These are phyloP conservation scores for Progne subis DNA, from an alignment of 2,113 vertebrate genomes.

Conservation along the genomic window DNA sequence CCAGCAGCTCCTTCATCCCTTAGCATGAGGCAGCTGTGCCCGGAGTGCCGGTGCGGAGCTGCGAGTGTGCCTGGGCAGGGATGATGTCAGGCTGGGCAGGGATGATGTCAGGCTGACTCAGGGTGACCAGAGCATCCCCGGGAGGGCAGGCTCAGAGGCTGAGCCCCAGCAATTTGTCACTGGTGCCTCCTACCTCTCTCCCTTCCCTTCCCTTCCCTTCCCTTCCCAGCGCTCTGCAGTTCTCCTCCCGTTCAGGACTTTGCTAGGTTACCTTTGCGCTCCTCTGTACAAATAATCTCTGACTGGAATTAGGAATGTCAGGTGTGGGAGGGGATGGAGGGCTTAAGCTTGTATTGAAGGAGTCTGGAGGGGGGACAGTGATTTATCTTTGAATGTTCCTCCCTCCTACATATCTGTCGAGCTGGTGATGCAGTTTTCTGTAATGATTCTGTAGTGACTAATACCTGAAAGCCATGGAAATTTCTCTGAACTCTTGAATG, in stretches of 20 bases:
- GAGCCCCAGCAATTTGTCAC: neutral
- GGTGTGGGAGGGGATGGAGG: neutral
- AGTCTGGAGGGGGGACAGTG: neutral
- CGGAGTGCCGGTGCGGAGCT: accelerated
- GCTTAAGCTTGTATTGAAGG: neutral
- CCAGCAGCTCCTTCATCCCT: neutral
- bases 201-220: neutral
- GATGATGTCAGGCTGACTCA: neutral
- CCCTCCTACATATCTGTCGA: neutral
- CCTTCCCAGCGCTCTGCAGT: neutral
- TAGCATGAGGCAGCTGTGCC: neutral
- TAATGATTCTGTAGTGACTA: neutral
- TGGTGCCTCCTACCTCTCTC: neutral
- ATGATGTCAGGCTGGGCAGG: neutral
- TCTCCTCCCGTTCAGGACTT: neutral
- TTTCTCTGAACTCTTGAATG: neutral
- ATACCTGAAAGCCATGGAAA: neutral
- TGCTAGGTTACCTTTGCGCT: neutral
- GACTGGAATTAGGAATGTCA: neutral
- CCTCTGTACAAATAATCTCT: neutral
- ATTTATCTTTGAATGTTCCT: neutral
- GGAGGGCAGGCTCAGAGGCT: neutral
- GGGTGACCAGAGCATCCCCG: neutral
- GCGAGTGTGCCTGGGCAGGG: no score
- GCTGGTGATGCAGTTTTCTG: neutral